Percentiles rank a stretch among this genome's conserved stretches.
Conservation (phyloP, 2,797 vertebrate genomes). For the Pterois miles region DNA sequence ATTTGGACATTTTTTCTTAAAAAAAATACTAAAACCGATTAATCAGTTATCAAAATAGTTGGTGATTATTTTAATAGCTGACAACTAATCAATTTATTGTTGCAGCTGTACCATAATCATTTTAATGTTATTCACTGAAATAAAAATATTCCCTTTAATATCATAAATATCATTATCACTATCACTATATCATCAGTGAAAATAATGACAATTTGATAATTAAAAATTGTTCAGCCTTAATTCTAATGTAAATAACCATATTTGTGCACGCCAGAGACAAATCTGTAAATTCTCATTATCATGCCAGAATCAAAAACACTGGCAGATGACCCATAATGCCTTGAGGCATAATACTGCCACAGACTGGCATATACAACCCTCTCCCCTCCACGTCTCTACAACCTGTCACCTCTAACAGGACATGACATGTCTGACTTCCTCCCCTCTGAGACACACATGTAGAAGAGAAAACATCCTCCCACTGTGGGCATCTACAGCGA, state of each 20-base stretch:
- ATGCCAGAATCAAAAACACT: background rate
- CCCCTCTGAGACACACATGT: constrained; percentile 10
- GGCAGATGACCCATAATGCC: constrained; percentile 33
- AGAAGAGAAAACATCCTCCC: constrained; percentile 40
- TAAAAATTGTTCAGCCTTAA: no score
- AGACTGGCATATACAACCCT: background rate
- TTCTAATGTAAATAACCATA: background rate
- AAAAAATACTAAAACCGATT: no score
- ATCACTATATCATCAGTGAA: no score
- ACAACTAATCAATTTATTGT: no score
- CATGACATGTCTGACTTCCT: constrained; percentile 56
- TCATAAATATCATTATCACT: no score
- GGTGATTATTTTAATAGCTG: no score
- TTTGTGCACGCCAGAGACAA: background rate
- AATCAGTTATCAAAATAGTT: no score
- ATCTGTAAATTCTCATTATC: background rate
- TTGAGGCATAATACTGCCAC: constrained; percentile 2
- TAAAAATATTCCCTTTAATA: no score
- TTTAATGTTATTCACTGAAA: no score
- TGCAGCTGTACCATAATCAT: no score
- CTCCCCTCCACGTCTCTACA: background rate
- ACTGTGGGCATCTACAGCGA: background rate
- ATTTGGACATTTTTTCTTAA: no score
- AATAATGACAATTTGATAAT: no score
- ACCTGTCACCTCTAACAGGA: constrained; percentile 57